These are phyloP conservation scores for Rhinella marina DNA, from an alignment of 2,797 vertebrate genomes.

Conservation along the genomic window DNA sequence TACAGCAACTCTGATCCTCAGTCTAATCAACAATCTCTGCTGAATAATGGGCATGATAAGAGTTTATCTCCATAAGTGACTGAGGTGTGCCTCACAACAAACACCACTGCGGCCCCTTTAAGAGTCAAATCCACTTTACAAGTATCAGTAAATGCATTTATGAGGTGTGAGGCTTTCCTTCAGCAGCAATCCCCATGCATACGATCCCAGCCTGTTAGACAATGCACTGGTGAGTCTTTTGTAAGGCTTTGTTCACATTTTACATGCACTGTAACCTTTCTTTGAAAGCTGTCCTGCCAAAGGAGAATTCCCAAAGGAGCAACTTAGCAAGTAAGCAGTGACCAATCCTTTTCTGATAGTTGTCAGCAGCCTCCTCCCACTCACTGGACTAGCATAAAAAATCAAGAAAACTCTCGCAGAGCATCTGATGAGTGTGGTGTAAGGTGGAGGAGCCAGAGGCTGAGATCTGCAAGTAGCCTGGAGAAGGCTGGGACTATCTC, in stretches of 20 bases:
- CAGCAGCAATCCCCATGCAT: background rate
- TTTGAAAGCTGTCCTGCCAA: slow-evolving; percentile 66
- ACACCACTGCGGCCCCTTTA: background rate
- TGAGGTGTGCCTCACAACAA: background rate
- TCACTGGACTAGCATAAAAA: slow-evolving; percentile 75
- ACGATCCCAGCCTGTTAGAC: slow-evolving; percentile 18
- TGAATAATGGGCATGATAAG: background rate
- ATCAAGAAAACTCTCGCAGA: slow-evolving; percentile 70
- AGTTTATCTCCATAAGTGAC: background rate
- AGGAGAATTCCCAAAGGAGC: slow-evolving; percentile 67
- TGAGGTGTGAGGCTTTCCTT: slow-evolving; percentile 49
- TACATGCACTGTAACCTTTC: slow-evolving; percentile 60
- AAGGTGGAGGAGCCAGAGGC: slow-evolving; percentile 65
- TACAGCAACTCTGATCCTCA: background rate
- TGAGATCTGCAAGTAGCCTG: slow-evolving; percentile 62
- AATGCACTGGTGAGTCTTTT: slow-evolving; percentile 32
- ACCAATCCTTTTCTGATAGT: slow-evolving; percentile 73
- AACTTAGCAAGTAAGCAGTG: slow-evolving; percentile 66
- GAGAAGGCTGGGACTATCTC: slow-evolving; percentile 51
- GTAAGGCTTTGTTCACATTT: slow-evolving; percentile 60
- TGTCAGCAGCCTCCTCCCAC: slow-evolving; percentile 75
- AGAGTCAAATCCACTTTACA: slow-evolving; percentile 1
- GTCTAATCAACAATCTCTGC: background rate
- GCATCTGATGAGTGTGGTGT: slow-evolving; percentile 66
- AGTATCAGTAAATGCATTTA: slow-evolving; percentile 13